phyloP scores from a whole-genome alignment of 2,888 invertebrate species.

The Agrochola circellaris region DNA sequence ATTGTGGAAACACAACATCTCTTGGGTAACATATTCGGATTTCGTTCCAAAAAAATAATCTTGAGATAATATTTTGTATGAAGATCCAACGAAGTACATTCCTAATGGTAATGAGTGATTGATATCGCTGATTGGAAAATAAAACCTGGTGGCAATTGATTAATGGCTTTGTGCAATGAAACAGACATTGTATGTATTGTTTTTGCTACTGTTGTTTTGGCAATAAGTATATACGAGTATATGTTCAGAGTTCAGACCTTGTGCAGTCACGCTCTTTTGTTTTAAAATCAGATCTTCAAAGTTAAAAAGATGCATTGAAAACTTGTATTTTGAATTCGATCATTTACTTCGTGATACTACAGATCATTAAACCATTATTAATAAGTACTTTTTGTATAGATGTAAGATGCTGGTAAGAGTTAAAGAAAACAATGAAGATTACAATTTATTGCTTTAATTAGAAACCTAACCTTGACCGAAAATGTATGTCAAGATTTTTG shows the following conservation, averaged over 20 bases:
- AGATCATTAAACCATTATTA: neutral
- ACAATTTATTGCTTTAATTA: neutral
- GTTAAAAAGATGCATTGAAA: neutral
- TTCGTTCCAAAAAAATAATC: neutral
- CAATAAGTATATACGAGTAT: constrained; percentile 23
- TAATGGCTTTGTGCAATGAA: constrained; percentile 44
- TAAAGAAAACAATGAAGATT: neutral
- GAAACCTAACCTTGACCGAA: constrained; percentile 2
- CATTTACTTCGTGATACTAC: neutral
- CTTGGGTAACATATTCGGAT: neutral
- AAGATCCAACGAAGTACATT: neutral
- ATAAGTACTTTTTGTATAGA: neutral
- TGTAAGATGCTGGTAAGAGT: neutral
- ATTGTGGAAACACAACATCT: neutral
- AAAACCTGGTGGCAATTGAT: constrained; percentile 40
- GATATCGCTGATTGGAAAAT: constrained; percentile 34
- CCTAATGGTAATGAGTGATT: constrained; percentile 37
- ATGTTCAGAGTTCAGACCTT: constrained; percentile 40
- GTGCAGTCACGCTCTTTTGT: constrained; percentile 20
- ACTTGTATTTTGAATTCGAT: constrained; percentile 1
- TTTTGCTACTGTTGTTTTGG: constrained; percentile 54
- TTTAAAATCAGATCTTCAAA: neutral
- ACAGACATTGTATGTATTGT: constrained; percentile 44
- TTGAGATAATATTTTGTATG: neutral
- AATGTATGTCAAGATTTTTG: neutral